Percentiles rank a stretch among this genome's conserved stretches.
phyloP scores from a whole-genome alignment of 2,888 invertebrate species.

The Hirtodrosophila trivittata region DNA sequence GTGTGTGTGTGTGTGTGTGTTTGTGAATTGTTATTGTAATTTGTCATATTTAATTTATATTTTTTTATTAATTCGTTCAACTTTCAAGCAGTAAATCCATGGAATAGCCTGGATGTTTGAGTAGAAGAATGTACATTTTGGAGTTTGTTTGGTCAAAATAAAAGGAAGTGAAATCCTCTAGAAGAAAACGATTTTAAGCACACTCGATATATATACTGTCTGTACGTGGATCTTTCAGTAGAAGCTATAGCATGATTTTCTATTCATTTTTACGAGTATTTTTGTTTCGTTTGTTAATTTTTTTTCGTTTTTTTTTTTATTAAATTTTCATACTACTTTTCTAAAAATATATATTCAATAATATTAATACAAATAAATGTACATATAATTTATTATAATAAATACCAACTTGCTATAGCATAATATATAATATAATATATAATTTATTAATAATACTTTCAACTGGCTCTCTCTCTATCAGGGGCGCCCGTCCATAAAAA shows the following conservation, averaged over 20 bases:
- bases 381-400: constrained; percentile 74
- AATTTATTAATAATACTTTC: constrained; percentile 74
- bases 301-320: constrained; percentile 27
- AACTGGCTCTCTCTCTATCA: constrained; percentile 51
- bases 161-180: no score
- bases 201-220: no score
- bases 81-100: constrained; percentile 29
- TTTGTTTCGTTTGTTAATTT: constrained; percentile 24
- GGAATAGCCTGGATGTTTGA: constrained; percentile 21
- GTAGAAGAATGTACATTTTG: no score
- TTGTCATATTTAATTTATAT: constrained; percentile 49
- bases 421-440: constrained; percentile 60
- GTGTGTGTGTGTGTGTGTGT: constrained; percentile 20
- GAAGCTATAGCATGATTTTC: background rate
- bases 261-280: background rate
- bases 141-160: no score
- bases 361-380: constrained; percentile 72
- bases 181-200: no score
- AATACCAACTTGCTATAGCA: constrained; percentile 78
- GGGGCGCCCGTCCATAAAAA: constrained; percentile 23
- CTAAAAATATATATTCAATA: constrained; percentile 74
- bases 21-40: constrained; percentile 54
- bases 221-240: background rate
- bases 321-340: constrained; percentile 64
- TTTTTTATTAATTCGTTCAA: constrained; percentile 13